Conservation (phyloP, 2,797 vertebrate genomes). For the Smutsia temminckii region DNA sequence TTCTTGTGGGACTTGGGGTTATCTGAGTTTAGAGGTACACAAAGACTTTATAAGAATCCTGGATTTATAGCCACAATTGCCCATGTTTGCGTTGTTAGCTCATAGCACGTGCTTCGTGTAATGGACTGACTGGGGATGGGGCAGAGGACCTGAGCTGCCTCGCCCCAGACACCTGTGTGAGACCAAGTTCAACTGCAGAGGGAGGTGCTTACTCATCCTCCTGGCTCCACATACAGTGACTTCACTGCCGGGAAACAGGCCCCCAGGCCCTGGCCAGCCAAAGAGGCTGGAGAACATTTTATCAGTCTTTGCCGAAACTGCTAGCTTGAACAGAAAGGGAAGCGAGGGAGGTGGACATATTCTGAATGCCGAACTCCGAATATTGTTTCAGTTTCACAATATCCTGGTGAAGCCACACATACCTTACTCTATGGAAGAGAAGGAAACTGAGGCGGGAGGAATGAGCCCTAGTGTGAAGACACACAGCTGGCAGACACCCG, state of each 20-base stretch:
- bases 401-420: background rate
- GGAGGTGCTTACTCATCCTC: constrained; percentile 73
- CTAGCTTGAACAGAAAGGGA: constrained; percentile 51
- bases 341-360: background rate
- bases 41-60: background rate
- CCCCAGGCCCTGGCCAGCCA: constrained; percentile 55
- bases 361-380: background rate
- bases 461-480: background rate
- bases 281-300: constrained; percentile 9
- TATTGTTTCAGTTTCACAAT: background rate
- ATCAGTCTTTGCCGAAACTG: constrained; percentile 48
- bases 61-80: background rate
- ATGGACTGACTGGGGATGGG: constrained; percentile 56
- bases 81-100: constrained; percentile 72
- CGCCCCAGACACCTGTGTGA: constrained; percentile 65
- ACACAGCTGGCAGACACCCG: background rate
- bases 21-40: constrained; percentile 35
- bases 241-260: constrained; percentile 70
- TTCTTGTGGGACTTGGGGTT: background rate
- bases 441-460: background rate
- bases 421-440: background rate
- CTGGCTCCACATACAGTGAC: constrained; percentile 72
- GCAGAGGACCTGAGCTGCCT: constrained; percentile 61
- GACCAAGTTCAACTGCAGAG: constrained; percentile 74
- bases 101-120: constrained; percentile 62